Percentiles rank a stretch among this genome's conserved stretches.
Conservation (phyloP, 2,888 invertebrate genomes). For the Unio delphinus region DNA sequence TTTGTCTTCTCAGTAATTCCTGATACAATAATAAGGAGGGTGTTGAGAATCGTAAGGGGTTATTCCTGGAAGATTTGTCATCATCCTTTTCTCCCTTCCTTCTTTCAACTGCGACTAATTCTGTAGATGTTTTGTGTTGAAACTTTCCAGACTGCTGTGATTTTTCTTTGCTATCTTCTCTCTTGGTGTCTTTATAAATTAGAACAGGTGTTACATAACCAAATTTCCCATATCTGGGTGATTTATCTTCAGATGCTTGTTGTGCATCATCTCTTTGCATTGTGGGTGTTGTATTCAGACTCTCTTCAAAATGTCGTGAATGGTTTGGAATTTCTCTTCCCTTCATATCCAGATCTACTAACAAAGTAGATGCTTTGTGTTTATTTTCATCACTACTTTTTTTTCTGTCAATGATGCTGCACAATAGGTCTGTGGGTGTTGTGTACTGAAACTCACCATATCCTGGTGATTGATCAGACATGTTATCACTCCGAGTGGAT, state of each 20-base stretch:
- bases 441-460: constrained; percentile 3
- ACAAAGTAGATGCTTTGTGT: constrained; percentile 4
- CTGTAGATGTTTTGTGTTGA: neutral
- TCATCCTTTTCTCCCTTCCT: no score
- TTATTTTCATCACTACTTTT: neutral
- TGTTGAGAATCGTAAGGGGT: constrained; percentile 3
- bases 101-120: no score
- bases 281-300: constrained; percentile 6
- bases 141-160: neutral
- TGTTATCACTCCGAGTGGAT: neutral
- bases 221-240: constrained; percentile 2
- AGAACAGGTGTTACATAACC: constrained; percentile 21
- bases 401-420: neutral
- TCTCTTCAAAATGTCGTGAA: neutral
- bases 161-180: constrained; percentile 7
- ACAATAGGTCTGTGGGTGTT: constrained; percentile 8
- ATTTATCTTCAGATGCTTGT: neutral
- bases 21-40: constrained; percentile 4
- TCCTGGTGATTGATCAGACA: no score
- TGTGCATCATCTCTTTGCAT: no score
- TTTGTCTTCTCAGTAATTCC: no score
- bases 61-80: constrained; percentile 6
- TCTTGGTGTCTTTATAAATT: constrained; percentile 12
- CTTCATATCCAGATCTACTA: constrained; percentile 5
- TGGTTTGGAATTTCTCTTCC: neutral